These are phyloP conservation scores for Clarias batrachus DNA, from an alignment of 2,113 vertebrate genomes.

Conservation along the genomic window DNA sequence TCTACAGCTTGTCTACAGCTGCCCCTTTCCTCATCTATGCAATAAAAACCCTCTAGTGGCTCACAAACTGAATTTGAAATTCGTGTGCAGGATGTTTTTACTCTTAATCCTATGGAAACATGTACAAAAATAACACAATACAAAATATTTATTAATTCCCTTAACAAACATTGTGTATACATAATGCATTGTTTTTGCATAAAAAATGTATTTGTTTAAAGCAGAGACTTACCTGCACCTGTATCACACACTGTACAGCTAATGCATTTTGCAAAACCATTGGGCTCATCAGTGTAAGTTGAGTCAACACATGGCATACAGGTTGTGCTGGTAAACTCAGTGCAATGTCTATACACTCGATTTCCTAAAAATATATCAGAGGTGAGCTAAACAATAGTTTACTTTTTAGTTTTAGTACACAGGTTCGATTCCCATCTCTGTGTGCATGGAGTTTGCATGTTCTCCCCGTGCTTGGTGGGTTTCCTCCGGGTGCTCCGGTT, in stretches of 20 bases:
- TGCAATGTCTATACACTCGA: conserved; percentile 48
- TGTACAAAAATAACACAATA: background rate
- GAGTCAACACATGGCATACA: conserved; percentile 41
- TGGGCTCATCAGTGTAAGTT: conserved; percentile 44
- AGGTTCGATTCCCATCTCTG: too few relatives aligned
- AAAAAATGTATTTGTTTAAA: background rate
- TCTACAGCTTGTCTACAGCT: conserved; percentile 39
- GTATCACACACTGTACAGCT: conserved; percentile 38
- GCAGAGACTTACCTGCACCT: conserved; percentile 26
- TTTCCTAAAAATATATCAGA: conserved; percentile 23
- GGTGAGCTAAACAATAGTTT: background rate
- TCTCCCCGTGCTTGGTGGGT: too few relatives aligned
- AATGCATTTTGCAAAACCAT: conserved; percentile 16
- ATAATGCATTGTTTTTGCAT: background rate
- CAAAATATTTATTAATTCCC: background rate
- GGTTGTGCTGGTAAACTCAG: conserved; percentile 18
- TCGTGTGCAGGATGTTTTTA: conserved; percentile 26
- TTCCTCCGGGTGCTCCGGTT: too few relatives aligned
- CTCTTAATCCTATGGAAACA: conserved; percentile 41
- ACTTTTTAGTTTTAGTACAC: background rate
- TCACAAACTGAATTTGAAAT: conserved; percentile 50
- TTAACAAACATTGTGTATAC: background rate
- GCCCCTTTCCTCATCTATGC: background rate
- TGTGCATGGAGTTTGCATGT: too few relatives aligned
- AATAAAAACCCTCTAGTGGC: conserved; percentile 44